Base-by-base conservation (phyloP, 1,140 invertebrate genomes). In the Lepidurus couesii region DNA sequence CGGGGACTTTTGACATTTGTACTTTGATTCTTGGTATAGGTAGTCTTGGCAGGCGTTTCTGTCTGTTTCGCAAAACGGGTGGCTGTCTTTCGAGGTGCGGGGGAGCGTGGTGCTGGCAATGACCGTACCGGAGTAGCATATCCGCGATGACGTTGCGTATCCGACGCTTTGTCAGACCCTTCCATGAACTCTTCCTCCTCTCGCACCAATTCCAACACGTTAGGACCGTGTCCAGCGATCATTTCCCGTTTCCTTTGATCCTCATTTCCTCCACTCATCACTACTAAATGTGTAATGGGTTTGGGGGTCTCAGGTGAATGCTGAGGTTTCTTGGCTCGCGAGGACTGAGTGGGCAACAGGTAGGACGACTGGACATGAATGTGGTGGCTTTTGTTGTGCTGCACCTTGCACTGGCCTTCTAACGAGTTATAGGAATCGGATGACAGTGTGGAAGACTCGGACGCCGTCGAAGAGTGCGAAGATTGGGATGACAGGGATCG, bases 391-490 rank as follows among this genome's bases (percentile, higher is more conserved):
- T 16, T 9, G 24, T 26, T n/a, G 9, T 24, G 42, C 43, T 26
- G 75, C 9, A 77, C 24, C 13, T 77, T 45, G 24, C 45, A 47
- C 44, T 45, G 76, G 16, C 21, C 65, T 24, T 47, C 65, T 34
- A 44, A 76, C 11, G 42, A 44, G 5, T 77, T 65, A 42, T 45
- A n/a, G 44, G 65, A 53, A 26, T 65, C 45, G 44, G 53, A 65
- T 13, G 53, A 65, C 16, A 65, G 76, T 6, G 44, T 34, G 1
- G 78, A 75, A 42, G 44, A 75, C 44, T 75, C 74, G 9, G 79
- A 80, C 13, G 42, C 26, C 2, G 77, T 73, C n/a, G 79, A 80
- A 34, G 79, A 80, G 16, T 76, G 44, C n/a, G 79, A 79, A 8
- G 75, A 75, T 26, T 77, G 74, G 21, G 79, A 80, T 16, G 79